phyloP scores from a whole-genome alignment of 30 jellyfish, hydroid and myxozoan genomes.

The Clytia hemisphaerica region DNA sequence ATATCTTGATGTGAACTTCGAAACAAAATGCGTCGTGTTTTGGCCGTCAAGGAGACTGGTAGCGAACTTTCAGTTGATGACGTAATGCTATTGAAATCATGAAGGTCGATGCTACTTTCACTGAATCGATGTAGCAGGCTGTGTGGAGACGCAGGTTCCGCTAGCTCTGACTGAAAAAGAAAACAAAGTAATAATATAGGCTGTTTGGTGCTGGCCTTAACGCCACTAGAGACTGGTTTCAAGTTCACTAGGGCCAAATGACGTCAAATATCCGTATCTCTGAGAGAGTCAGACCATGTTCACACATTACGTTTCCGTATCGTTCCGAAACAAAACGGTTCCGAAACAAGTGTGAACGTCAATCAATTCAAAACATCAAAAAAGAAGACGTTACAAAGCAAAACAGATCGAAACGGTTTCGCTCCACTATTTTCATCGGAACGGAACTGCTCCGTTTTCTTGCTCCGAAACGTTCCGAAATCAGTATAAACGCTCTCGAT shows the following conservation, averaged over 20 bases:
- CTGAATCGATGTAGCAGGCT: slow-evolving; percentile 21
- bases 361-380: too few relatives aligned
- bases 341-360: too few relatives aligned
- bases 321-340: too few relatives aligned
- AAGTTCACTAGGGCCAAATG: neutral
- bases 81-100: too few relatives aligned
- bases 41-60: slow-evolving; percentile 1
- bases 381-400: too few relatives aligned
- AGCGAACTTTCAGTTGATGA: slow-evolving; percentile 11
- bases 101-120: slow-evolving; percentile 34
- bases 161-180: neutral
- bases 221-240: neutral
- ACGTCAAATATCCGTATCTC: neutral
- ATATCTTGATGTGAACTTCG: slow-evolving; percentile 12
- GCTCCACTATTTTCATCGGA: too few relatives aligned
- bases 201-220: neutral
- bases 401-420: too few relatives aligned
- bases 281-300: too few relatives aligned
- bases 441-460: too few relatives aligned
- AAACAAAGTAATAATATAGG: neutral
- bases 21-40: slow-evolving; percentile 14
- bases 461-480: too few relatives aligned
- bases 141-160: neutral
- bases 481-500: too few relatives aligned
- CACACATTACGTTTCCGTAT: too few relatives aligned